phyloP scores from a whole-genome alignment of 2,113 vertebrate species.

The Mustelus asterias region DNA sequence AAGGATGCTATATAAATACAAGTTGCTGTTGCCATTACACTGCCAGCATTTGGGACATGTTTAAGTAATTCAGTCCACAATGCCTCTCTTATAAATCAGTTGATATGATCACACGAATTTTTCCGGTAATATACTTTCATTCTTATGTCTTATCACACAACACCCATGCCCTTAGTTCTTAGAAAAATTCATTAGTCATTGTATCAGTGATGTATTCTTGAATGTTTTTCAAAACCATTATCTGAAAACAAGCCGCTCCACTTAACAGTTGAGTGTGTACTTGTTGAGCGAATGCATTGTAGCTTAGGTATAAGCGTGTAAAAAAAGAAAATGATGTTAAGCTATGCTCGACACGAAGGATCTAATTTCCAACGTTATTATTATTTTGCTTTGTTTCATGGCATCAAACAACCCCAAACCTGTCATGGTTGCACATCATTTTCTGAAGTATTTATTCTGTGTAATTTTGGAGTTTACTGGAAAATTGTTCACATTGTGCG shows the following conservation, averaged over 20 bases:
- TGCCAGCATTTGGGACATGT: no score
- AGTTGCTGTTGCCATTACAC: not conserved
- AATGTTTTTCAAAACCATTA: not conserved
- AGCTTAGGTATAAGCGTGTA: not conserved
- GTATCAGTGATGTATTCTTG: not conserved
- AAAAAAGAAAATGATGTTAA: no score
- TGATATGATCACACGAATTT: not conserved
- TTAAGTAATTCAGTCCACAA: not conserved
- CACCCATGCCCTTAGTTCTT: not conserved
- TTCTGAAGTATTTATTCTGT: not conserved
- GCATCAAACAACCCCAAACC: not conserved
- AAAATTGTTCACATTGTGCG: not conserved
- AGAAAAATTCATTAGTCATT: not conserved
- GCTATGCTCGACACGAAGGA: not conserved
- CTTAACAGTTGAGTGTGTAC: not conserved
- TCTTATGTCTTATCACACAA: not conserved
- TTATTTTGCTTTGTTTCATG: not conserved
- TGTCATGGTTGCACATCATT: not conserved
- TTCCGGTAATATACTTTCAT: not conserved
- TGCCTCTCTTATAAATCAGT: not conserved
- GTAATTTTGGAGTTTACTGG: not conserved
- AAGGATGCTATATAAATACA: not conserved
- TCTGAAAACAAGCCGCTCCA: not conserved
- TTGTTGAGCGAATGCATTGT: not conserved
- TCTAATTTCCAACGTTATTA: constrained; percentile 17